These are phyloP conservation scores for Noctilio leporinus DNA, from an alignment of 2,113 vertebrate genomes.

Conservation along the genomic window DNA sequence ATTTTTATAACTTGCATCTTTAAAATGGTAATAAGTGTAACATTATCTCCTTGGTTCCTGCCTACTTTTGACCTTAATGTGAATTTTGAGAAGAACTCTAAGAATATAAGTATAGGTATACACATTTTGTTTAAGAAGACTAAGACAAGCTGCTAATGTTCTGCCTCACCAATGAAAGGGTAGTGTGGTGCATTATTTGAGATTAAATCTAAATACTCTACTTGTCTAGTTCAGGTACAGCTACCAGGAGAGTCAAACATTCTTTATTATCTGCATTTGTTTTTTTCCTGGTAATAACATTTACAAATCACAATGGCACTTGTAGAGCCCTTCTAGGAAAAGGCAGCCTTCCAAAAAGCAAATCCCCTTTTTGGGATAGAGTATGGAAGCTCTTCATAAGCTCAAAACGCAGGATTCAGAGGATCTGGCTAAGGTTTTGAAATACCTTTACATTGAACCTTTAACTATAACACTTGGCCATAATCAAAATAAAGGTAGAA, in stretches of 20 bases:
- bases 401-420: neutral
- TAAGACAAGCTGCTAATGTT: neutral
- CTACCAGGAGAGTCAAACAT: slow-evolving; percentile 13
- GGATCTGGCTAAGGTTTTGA: neutral
- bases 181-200: neutral
- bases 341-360: slow-evolving; percentile 16
- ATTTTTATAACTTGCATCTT: slow-evolving; percentile 21
- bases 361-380: neutral
- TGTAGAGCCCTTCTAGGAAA: slow-evolving; percentile 27
- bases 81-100: neutral
- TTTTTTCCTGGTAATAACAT: slow-evolving; percentile 55
- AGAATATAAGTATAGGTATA: neutral
- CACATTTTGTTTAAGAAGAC: neutral
- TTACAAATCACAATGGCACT: slow-evolving; percentile 22
- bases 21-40: neutral
- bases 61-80: neutral
- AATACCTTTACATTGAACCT: slow-evolving; percentile 15
- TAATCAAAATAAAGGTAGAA: neutral
- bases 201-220: slow-evolving; percentile 17
- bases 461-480: neutral
- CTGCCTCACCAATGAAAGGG: neutral
- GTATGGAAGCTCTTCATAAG: neutral
- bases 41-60: neutral
- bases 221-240: slow-evolving; percentile 14
- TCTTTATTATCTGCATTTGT: slow-evolving; percentile 29